A percentile compares a stretch with the other conserved stretches of the same genome.
Conservation (phyloP, 2,113 vertebrate species). For the Morone chrysops region DNA sequence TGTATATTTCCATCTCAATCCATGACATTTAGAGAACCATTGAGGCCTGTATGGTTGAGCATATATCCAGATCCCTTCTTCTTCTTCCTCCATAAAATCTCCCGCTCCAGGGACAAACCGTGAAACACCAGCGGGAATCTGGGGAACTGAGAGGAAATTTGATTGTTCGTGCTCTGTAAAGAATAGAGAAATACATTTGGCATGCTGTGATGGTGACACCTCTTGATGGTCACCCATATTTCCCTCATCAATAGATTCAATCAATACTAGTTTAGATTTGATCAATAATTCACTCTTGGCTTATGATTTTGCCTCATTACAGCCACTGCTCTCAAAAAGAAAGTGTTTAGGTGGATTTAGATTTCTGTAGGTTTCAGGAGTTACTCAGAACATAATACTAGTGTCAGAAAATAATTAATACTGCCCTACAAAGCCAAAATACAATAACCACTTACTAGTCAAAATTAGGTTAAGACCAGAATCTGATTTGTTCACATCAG, state of each 20-base stretch:
- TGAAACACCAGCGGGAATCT: conserved; percentile 41
- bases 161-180: conserved; percentile 48
- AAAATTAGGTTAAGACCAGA: background rate
- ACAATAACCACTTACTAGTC: too few species aligned
- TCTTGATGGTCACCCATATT: conserved; percentile 47
- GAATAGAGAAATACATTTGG: conserved; percentile 15
- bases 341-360: background rate
- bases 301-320: conserved; percentile 74
- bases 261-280: conserved; percentile 86
- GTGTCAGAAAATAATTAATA: background rate
- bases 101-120: conserved; percentile 44
- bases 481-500: background rate
- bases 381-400: too few species aligned
- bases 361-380: background rate
- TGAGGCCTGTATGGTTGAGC: conserved; percentile 1
- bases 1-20: conserved; percentile 40
- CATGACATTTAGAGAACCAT: conserved; percentile 41
- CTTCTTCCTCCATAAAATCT: conserved; percentile 38
- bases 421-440: background rate
- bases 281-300: conserved; percentile 87
- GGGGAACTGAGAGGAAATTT: conserved; percentile 40
- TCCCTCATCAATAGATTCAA: conserved; percentile 73
- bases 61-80: conserved; percentile 23
- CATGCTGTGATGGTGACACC: conserved; percentile 64
- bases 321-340: conserved; percentile 48